Evolutionary conservation across 2,797 vertebrate species (phyloP).

Genomic region (Rhodeus uyekii): DNA sequence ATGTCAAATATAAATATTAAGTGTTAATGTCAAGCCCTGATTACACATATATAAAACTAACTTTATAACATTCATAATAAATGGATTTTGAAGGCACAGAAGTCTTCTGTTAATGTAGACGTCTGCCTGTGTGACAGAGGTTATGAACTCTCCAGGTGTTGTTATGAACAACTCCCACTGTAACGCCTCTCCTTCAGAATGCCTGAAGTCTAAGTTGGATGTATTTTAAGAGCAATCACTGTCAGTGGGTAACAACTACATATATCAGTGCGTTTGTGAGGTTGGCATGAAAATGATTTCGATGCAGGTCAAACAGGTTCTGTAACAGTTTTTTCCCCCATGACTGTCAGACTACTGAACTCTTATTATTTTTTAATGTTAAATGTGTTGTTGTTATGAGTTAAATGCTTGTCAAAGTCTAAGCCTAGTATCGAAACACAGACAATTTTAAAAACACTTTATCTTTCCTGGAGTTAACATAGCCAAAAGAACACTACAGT

Average conservation of each 20-base stretch:
- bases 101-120: slow-evolving; percentile 7
- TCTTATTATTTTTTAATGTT: too few relatives aligned
- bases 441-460: background rate
- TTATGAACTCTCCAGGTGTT: slow-evolving; percentile 69
- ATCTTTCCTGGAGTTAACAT: background rate
- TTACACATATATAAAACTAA: background rate
- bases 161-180: slow-evolving; percentile 47
- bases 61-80: background rate
- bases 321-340: too few relatives aligned
- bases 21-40: too few relatives aligned
- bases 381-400: too few relatives aligned
- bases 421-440: background rate
- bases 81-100: background rate
- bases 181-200: slow-evolving; percentile 57
- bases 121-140: slow-evolving; percentile 57
- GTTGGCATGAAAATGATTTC: too few relatives aligned
- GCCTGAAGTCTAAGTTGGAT: background rate
- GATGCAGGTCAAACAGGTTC: too few relatives aligned
- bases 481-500: background rate
- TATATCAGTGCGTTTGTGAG: too few relatives aligned
- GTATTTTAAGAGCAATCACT: slow-evolving; percentile 17
- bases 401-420: too few relatives aligned
- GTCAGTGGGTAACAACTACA: slow-evolving; percentile 1
- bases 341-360: too few relatives aligned
- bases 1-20: too few relatives aligned